Evolutionary conservation across 2,113 vertebrate species (phyloP).

Genomic region (Elaphurus davidianus): DNA sequence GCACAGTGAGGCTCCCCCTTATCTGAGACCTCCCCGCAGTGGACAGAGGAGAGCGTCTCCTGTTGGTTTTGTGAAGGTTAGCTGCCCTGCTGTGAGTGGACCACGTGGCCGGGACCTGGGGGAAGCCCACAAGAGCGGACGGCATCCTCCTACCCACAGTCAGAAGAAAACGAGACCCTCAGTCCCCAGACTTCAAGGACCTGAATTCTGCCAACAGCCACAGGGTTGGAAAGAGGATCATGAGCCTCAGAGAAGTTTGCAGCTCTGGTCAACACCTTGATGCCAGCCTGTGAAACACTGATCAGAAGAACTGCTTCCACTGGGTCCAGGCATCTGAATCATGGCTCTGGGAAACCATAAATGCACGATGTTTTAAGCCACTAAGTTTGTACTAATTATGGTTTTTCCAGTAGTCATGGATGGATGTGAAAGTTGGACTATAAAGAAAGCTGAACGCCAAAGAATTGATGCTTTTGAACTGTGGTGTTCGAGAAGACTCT

Average conservation of each 20-base stretch:
- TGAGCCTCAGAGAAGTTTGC: background rate
- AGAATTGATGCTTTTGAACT: background rate
- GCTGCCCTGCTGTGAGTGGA: background rate
- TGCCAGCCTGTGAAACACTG: background rate
- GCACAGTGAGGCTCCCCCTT: background rate
- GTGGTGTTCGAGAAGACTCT: background rate
- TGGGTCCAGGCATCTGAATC: no score
- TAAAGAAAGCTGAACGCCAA: background rate
- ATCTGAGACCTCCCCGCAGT: accelerated
- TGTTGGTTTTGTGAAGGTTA: background rate
- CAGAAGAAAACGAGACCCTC: background rate
- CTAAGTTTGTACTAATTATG: background rate
- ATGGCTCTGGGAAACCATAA: background rate
- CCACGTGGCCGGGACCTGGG: background rate
- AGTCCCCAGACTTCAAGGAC: background rate
- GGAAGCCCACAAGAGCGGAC: background rate
- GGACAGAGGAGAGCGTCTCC: background rate
- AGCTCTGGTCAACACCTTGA: background rate
- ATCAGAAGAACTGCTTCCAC: background rate
- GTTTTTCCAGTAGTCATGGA: background rate
- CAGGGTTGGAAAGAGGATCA: background rate
- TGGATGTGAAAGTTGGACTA: background rate
- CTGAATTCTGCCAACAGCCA: background rate
- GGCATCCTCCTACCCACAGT: background rate
- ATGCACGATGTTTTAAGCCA: background rate